Percentiles rank a stretch among this genome's conserved stretches.
phyloP scores from a whole-genome alignment of 2,113 vertebrate species.

The Campylomormyrus tamandua region DNA sequence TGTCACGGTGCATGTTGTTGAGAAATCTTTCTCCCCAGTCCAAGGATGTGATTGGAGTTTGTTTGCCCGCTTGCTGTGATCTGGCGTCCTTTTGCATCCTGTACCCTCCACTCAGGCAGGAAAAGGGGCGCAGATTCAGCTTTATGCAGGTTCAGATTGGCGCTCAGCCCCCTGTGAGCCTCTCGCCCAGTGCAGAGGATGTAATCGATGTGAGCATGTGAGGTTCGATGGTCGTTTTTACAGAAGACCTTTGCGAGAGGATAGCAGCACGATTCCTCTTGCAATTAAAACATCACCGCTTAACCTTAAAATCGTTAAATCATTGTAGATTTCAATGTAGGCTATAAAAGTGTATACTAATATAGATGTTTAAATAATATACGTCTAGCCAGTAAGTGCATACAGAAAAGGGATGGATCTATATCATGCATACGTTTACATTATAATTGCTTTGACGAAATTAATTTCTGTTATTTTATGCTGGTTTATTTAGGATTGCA shows the following conservation, averaged over 20 bases:
- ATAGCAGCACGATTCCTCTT: background rate
- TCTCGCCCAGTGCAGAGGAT: slow-evolving; percentile 28
- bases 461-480: background rate
- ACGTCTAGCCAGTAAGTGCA: background rate
- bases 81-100: background rate
- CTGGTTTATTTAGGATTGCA: background rate
- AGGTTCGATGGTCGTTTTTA: background rate
- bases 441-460: background rate
- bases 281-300: background rate
- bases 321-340: background rate
- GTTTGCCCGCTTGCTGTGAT: background rate
- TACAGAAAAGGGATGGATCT: background rate
- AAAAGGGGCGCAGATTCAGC: background rate
- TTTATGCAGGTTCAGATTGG: background rate
- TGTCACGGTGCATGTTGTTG: background rate
- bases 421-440: background rate
- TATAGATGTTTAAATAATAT: background rate
- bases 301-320: background rate
- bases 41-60: background rate
- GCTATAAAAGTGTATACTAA: background rate
- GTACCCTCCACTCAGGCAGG: background rate
- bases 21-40: background rate
- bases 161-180: slow-evolving; percentile 21
- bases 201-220: background rate
- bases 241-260: background rate